These are phyloP conservation scores for Lontra canadensis DNA, from an alignment of 2,113 vertebrate genomes.

Conservation along the genomic window DNA sequence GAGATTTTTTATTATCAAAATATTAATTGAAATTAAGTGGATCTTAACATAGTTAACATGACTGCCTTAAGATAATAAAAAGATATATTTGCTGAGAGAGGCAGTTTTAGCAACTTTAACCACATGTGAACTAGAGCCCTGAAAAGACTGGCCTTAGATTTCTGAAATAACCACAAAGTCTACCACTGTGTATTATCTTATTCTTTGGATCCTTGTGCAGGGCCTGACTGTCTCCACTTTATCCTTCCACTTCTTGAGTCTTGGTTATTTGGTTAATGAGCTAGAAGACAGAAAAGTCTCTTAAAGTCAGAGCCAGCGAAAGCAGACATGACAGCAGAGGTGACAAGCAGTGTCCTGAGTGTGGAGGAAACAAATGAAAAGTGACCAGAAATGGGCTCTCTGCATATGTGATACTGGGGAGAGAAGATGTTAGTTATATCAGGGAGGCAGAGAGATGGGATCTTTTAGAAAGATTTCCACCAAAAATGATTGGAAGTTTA, in stretches of 20 bases:
- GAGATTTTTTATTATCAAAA: slow-evolving; percentile 23
- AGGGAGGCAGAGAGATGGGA: background rate
- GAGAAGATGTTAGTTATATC: background rate
- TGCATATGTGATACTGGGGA: background rate
- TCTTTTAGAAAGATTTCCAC: background rate
- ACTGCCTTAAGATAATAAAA: slow-evolving; percentile 10
- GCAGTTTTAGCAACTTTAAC: slow-evolving; percentile 3
- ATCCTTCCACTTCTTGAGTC: background rate
- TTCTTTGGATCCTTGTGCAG: background rate
- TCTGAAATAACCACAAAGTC: background rate
- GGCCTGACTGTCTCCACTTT: background rate
- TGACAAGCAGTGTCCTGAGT: background rate
- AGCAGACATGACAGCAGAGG: background rate
- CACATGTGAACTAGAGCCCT: background rate
- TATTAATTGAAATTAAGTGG: slow-evolving; percentile 22
- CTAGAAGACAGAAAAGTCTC: background rate
- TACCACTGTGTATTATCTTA: background rate
- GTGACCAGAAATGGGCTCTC: background rate
- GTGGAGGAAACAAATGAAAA: background rate
- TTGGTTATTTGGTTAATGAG: background rate
- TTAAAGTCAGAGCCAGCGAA: background rate
- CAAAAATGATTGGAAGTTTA: background rate
- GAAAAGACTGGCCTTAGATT: background rate
- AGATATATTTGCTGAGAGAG: background rate
- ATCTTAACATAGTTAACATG: slow-evolving; percentile 21